Base-by-base conservation (phyloP, 2,888 invertebrate genomes). In the Eupithecia abbreviata region DNA sequence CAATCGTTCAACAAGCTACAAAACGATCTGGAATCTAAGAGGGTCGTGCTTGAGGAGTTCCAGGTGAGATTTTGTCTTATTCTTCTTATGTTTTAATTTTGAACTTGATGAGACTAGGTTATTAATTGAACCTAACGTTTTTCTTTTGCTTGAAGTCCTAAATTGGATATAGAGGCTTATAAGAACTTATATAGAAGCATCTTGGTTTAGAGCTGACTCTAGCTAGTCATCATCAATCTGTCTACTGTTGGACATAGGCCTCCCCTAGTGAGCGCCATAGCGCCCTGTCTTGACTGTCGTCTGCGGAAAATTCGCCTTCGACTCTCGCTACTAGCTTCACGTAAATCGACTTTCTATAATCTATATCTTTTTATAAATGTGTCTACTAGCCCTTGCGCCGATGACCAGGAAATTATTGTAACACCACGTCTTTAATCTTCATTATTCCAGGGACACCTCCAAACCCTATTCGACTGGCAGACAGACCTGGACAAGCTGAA, bases 381-480 rank as follows among this genome's bases (percentile, higher is more conserved):
- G 7, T 55, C 5, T 0, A 15, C 15, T 43, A 43, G 13, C 12
- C 51, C 15, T 51, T 15, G 2, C 51, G 13, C 5, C 15, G 15
- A 51, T 5, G 55, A 7, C n/a, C n/a, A 55, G 7, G n/a, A 7
- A 55, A n/a, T n/a, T 55, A n/a, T n/a, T n/a, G 6, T 51, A 15
- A 51, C n/a, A 55, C n/a, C n/a, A n/a, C 55, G 7, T 7, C 18
- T 58, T 9, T 3, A 65, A 66, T 18, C n/a, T 65, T 62, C 13
- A 15, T n/a, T 65, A n/a, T 30, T 71, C 6, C 92, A 97, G 95
- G 96, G 97, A 49, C 98, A 98, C 88, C 95, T 98, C 74, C 98
- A 98, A 93, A 97, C 97, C 0, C 92, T 98, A 41, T 98, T 98
- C 86, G 98, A 98, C 87, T 98, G 98, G 98, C 98, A 98, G 93